phyloP scores from a whole-genome alignment of 2,888 invertebrate genomes.

The Leptopilina myrica region DNA sequence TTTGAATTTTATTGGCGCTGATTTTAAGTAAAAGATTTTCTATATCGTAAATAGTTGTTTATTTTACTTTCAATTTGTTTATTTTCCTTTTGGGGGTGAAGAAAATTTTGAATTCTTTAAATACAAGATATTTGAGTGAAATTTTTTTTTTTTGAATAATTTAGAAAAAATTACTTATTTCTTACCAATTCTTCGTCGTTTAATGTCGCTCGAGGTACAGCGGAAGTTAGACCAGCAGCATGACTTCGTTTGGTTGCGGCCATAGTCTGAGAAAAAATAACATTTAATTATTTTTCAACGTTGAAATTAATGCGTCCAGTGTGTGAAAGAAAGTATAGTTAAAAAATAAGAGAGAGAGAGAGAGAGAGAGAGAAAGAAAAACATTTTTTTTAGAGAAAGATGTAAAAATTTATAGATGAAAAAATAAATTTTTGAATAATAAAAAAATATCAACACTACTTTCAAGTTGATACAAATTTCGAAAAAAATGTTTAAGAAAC shows the following conservation, averaged over 20 bases:
- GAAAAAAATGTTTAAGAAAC: no score
- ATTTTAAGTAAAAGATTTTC: conserved; percentile 3
- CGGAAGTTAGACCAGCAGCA: conserved; percentile 94
- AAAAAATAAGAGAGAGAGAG: conserved; percentile 17
- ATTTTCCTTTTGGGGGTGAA: not conserved
- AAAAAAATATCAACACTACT: not conserved
- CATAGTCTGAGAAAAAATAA: conserved; percentile 89
- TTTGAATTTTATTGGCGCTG: not conserved
- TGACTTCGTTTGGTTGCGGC: conserved; percentile 96
- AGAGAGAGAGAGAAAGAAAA: conserved; percentile 34
- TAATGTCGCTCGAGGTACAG: conserved; percentile 96
- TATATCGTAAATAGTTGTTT: not conserved
- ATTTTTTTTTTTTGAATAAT: not conserved
- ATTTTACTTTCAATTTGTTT: not conserved
- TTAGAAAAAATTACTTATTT: conserved; percentile 30
- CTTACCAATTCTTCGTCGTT: conserved; percentile 99
- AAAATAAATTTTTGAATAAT: not conserved
- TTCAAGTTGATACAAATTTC: no score
- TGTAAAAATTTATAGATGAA: not conserved
- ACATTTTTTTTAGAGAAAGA: conserved; percentile 37
- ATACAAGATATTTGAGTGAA: not conserved
- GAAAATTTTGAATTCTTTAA: not conserved
- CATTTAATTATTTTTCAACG: conserved; percentile 62
- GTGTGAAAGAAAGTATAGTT: conserved; percentile 24
- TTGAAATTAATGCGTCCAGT: conserved; percentile 17